Base-by-base conservation (phyloP, 2,888 invertebrate species). In the Gastracanthus pulcherrimus region DNA sequence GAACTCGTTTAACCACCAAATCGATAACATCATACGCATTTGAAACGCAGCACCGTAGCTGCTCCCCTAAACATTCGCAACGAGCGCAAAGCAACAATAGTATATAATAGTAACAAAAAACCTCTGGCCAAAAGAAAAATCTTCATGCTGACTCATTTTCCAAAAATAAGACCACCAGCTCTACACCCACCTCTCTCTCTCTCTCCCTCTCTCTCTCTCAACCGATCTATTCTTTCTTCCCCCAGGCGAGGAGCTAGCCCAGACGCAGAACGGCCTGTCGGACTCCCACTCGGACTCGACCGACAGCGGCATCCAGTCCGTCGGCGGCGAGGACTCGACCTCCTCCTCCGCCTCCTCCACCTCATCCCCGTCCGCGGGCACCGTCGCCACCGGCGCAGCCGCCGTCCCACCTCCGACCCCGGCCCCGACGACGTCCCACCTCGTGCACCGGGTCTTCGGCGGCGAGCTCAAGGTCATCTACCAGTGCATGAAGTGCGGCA, bases 391-490 rank as follows among this genome's bases (percentile, higher is more conserved):
- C n/a, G n/a, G n/a, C n/a, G n/a, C 29, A 41, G 11, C 82, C 89
- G n/a, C 84, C 88, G 66, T 85, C 87, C 13, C 93, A 93, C 9
- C 89, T 94, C 19, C 93, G 96, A 0, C 96, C 96, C 87, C 94
- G 94, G 82, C 41, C 1, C 29, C 51, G 11, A 83, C 89, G n/a
- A 84, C 88, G 66, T 85, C 87, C 13, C 93, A 93, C 9, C 89
- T 94, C 19, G 93, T 96, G 0, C 96, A 96, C 87, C 94, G 94
- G 82, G 94, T 95, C 76, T 96, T 97, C 87, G 96, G 96, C 0
- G 97, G 97, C 0, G 94, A 95, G 77, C 92, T 96, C 36, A 93
- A 95, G 7, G 96, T 96, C 0, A 95, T 95, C 0, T 95, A 96
- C 41, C 94, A 94, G 85, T 98, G 97, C 89, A 93, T 94, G 19